These are phyloP conservation scores for Malurus elegans DNA, from an alignment of 2,113 vertebrate genomes.

Conservation along the genomic window DNA sequence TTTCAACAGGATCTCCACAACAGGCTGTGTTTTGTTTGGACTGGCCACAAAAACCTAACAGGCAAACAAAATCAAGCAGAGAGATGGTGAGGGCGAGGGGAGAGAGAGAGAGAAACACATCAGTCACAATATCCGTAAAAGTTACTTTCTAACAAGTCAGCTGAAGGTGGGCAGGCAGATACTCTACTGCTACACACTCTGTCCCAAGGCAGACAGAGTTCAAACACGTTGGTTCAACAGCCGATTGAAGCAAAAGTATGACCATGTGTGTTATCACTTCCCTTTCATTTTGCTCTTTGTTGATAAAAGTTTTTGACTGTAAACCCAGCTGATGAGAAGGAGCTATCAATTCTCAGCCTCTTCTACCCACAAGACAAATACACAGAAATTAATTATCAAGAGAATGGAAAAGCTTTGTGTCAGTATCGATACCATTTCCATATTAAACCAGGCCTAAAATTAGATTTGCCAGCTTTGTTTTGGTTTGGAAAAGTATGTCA, in stretches of 20 bases:
- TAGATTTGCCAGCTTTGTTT: constrained; percentile 38
- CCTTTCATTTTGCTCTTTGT: not conserved
- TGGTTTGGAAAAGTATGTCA: constrained; percentile 22
- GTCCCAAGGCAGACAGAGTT: not conserved
- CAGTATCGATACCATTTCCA: constrained; percentile 1
- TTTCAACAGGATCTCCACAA: constrained; percentile 96
- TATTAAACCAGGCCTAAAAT: constrained; percentile 46
- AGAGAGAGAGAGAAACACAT: not conserved
- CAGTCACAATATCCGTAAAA: not conserved
- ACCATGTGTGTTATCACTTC: rapidly evolving
- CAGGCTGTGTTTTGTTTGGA: constrained; percentile 95
- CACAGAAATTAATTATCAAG: not conserved
- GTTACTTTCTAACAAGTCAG: not conserved
- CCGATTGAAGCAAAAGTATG: not conserved
- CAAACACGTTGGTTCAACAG: not conserved
- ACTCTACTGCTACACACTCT: not conserved
- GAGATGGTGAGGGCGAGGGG: not conserved
- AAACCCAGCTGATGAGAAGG: not conserved
- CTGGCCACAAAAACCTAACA: constrained; percentile 95
- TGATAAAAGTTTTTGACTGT: not conserved
- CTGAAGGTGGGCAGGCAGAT: not conserved
- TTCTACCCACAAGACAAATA: not conserved
- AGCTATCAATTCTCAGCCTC: not conserved
- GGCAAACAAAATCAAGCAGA: constrained; percentile 8
- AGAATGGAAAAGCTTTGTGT: not conserved